Evolutionary conservation across 2,113 vertebrate genomes (phyloP), one percentile per base, ranked within the genome.

Genomic region (Cyanistes caeruleus): DNA sequence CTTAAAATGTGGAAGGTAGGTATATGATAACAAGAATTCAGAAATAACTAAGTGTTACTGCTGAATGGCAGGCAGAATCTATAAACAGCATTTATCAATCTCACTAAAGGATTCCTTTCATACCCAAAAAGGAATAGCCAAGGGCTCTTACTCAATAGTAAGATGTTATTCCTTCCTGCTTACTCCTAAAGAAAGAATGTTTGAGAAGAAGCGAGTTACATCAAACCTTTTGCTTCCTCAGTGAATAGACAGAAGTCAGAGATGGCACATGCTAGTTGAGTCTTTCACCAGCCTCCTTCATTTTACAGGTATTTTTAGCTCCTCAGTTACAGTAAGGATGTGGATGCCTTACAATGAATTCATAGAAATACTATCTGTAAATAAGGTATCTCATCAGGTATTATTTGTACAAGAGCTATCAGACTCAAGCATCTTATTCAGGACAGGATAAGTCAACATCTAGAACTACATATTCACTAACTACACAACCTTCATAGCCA

Each of bases 301-400:
- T 89, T 73, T 73, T n/a, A 60, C 15, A 87, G 9, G 15, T 77
- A 22, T 14, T 49, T 78, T n/a, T 18, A 69, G 9, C 33, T 88
- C 14, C 65, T 68, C 22, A 20, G 33, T 18, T 82, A 7, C 12
- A 72, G 24, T 46, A 37, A n/a, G 19, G 6, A 41, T 1, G 3
- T 35, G 48, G 33, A 51, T 39, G 2, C 10, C n/a, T 79, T 68
- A 49, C 20, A 49, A 1, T 0, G 0, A 15, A 21, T 56, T 76
- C 22, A 72, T 25, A 72, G 22, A 53, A 13, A 46, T 14, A 15
- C 6, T 72, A 1, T 35, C 28, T 46, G 8, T 63, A 79, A 82
- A 35, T 33, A 51, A 78, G 4, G 4, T 28, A 44, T 20, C 14
- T 60, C 35, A 33, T 69, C 30, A 78, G 39, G 39, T 39, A 11